A percentile compares a stretch with the other conserved stretches of the same genome.
Conservation (phyloP, 2,888 invertebrate genomes). For the Diaphora mendica region DNA sequence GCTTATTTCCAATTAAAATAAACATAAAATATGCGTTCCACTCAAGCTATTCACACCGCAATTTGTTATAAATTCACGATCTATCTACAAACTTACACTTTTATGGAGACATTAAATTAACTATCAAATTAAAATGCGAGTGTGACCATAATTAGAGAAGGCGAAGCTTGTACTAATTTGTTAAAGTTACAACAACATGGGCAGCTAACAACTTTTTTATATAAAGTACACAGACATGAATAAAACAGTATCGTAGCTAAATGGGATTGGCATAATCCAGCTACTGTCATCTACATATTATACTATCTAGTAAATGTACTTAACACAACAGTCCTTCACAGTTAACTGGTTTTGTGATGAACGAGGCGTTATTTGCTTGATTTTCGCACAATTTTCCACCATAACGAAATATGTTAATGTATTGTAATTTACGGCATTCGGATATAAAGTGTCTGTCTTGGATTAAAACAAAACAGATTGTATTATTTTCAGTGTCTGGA, state of each 20-base stretch:
- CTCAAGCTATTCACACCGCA: neutral
- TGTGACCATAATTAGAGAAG: constrained; percentile 21
- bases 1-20: neutral
- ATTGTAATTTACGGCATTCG: constrained; percentile 29
- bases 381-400: constrained; percentile 25
- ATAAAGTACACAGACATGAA: constrained; percentile 37
- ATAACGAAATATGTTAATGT: constrained; percentile 23
- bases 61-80: constrained; percentile 15
- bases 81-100: constrained; percentile 18
- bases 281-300: constrained; percentile 22
- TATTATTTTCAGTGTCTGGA: neutral
- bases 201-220: constrained; percentile 35
- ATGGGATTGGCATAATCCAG: constrained; percentile 16
- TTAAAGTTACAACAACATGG: constrained; percentile 31
- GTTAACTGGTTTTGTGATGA: constrained; percentile 30
- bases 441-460: constrained; percentile 35
- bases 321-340: constrained; percentile 30
- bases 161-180: constrained; percentile 29
- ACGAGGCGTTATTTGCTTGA: constrained; percentile 24
- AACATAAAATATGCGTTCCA: neutral
- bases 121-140: constrained; percentile 34
- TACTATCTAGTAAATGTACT: constrained; percentile 32
- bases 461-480: constrained; percentile 22
- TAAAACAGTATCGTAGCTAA: constrained; percentile 39
- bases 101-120: constrained; percentile 23